These are phyloP conservation scores for Sminthurinus aureus DNA, from an alignment of 2,888 invertebrate genomes.

Conservation along the genomic window DNA sequence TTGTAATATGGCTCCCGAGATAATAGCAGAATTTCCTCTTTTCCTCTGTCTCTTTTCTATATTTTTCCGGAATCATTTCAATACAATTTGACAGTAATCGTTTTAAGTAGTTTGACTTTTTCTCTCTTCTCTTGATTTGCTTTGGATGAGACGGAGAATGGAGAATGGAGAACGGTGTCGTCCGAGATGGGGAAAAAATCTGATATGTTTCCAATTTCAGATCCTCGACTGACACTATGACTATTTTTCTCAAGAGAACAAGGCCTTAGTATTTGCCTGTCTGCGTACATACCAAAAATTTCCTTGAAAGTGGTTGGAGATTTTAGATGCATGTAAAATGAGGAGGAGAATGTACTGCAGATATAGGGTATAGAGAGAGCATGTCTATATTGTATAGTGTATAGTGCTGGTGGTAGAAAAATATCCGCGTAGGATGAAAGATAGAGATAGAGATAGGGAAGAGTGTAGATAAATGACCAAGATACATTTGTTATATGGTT, in stretches of 20 bases:
- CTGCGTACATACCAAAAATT: too few species aligned
- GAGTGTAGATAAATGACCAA: slow-evolving; percentile 28
- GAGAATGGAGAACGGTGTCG: neutral
- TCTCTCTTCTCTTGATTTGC: neutral
- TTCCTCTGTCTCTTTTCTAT: neutral
- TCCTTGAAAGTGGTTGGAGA: neutral
- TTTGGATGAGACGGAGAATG: neutral
- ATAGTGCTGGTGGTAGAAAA: neutral
- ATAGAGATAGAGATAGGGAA: slow-evolving; percentile 4
- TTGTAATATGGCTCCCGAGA: neutral
- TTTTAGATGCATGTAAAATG: neutral
- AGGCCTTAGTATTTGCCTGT: too few species aligned
- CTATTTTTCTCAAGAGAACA: slow-evolving; percentile 9
- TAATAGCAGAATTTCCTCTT: neutral
- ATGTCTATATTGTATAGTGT: neutral
- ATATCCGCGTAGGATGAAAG: neutral
- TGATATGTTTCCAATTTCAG: slow-evolving; percentile 30
- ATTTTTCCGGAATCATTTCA: neutral
- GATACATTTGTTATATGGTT: slow-evolving; percentile 19
- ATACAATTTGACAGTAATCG: neutral
- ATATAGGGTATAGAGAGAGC: neutral
- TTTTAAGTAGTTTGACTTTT: neutral
- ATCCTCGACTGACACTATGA: slow-evolving; percentile 13
- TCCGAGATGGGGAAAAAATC: slow-evolving; percentile 12
- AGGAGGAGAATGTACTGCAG: neutral